A percentile compares a stretch with the other conserved stretches of the same genome.
phyloP scores from a whole-genome alignment of 2,113 vertebrate genomes.

The Andinoacara biseriatus region DNA sequence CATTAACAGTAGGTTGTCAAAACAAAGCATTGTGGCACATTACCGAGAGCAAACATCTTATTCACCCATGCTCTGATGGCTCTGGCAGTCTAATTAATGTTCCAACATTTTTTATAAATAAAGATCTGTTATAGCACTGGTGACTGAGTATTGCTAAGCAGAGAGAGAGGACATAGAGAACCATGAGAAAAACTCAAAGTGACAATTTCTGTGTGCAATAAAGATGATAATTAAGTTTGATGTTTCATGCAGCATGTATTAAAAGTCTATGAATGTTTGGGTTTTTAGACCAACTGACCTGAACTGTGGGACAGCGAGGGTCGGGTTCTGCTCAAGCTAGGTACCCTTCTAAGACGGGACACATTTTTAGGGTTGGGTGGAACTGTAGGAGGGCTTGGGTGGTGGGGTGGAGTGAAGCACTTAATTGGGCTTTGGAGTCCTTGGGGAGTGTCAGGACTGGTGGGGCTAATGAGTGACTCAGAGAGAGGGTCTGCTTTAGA shows the following conservation, averaged over 20 bases:
- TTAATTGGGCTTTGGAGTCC: slow-evolving; percentile 64
- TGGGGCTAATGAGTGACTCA: slow-evolving; percentile 55
- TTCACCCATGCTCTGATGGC: slow-evolving; percentile 32
- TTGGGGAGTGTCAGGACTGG: slow-evolving; percentile 51
- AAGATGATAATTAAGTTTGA: not conserved
- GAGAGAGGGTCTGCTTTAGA: slow-evolving; percentile 58
- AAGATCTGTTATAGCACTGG: slow-evolving; percentile 9
- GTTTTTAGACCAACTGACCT: slow-evolving; percentile 61
- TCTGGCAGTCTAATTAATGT: slow-evolving; percentile 42
- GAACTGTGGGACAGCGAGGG: slow-evolving; percentile 74
- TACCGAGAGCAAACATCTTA: slow-evolving; percentile 46
- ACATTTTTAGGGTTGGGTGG: slow-evolving; percentile 68
- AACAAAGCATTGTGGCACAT: slow-evolving; percentile 57
- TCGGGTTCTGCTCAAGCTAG: slow-evolving; percentile 79
- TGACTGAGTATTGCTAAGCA: not conserved
- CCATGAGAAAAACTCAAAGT: not conserved
- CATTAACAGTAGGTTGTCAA: slow-evolving; percentile 57
- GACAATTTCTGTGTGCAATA: not conserved
- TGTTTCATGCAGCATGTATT: not conserved
- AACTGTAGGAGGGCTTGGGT: slow-evolving; percentile 76
- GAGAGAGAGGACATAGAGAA: not conserved
- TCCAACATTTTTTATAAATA: slow-evolving; percentile 33
- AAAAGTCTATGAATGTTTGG: not conserved
- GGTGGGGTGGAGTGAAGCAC: slow-evolving; percentile 74
- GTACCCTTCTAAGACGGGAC: slow-evolving; percentile 75